A percentile compares a stretch with the other conserved stretches of the same genome.
Conservation (phyloP, 2,888 invertebrate species). For the Operophtera brumata region DNA sequence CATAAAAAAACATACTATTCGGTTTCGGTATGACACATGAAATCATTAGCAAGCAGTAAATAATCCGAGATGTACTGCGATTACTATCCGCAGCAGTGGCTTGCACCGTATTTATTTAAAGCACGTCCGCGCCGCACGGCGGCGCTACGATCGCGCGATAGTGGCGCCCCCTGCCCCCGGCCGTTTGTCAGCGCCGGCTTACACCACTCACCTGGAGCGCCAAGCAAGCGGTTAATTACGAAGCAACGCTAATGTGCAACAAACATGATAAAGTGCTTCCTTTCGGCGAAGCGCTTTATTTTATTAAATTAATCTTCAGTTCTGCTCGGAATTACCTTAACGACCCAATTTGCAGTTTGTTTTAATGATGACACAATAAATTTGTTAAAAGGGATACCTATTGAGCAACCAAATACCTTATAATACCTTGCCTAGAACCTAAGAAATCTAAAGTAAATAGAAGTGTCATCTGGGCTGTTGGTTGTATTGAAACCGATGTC, state of each 20-base stretch:
- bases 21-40: neutral
- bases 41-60: conserved; percentile 15
- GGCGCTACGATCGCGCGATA: conserved; percentile 55
- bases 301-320: conserved; percentile 43
- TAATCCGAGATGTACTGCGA: conserved; percentile 16
- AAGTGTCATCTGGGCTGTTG: no score
- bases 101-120: conserved; percentile 67
- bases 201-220: conserved; percentile 53
- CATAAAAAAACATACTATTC: no score
- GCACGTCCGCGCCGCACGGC: conserved; percentile 67
- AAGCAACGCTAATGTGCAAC: conserved; percentile 64
- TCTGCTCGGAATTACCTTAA: conserved; percentile 38
- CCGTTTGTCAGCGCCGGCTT: conserved; percentile 66
- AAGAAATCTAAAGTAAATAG: no score
- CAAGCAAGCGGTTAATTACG: conserved; percentile 62
- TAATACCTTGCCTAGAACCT: neutral
- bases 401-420: neutral
- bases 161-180: conserved; percentile 53
- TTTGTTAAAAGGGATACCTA: conserved; percentile 3
- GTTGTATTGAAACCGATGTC: no score
- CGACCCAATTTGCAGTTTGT: conserved; percentile 38
- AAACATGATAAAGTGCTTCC: conserved; percentile 72
- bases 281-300: conserved; percentile 45
- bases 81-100: conserved; percentile 43
- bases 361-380: conserved; percentile 25